A percentile compares a stretch with the other conserved stretches of the same genome.
phyloP scores from a whole-genome alignment of 2,113 vertebrate species.

The Phylloscopus trochilus region DNA sequence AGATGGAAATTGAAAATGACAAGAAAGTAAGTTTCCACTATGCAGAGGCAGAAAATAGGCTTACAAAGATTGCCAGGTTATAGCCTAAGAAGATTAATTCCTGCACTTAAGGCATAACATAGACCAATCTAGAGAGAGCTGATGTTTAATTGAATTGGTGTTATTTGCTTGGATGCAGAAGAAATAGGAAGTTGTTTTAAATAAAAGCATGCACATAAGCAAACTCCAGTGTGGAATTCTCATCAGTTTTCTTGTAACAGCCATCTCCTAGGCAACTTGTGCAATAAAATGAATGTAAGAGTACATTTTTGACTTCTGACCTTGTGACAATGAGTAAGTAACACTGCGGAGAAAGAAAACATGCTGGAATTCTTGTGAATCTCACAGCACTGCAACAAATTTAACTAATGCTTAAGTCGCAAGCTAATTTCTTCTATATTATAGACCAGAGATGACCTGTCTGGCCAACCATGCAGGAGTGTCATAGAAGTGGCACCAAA shows the following conservation, averaged over 20 bases:
- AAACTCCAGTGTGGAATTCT: background rate
- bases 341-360: background rate
- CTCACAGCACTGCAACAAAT: background rate
- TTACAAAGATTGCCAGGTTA: conserved; percentile 33
- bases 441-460: background rate
- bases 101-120: background rate
- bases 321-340: background rate
- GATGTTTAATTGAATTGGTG: conserved; percentile 23
- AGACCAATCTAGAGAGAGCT: background rate
- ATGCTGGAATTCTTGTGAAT: background rate
- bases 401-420: background rate
- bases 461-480: background rate
- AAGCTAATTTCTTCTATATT: background rate
- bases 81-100: conserved; percentile 47
- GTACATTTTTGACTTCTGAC: background rate
- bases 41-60: background rate
- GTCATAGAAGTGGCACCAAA: background rate
- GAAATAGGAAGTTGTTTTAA: conserved; percentile 25
- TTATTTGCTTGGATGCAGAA: conserved; percentile 8
- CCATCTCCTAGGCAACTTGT: conserved; percentile 10
- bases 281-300: background rate
- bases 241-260: background rate
- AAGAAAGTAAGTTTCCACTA: background rate
- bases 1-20: background rate
- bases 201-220: background rate